Base-by-base conservation (phyloP, 2,113 vertebrate genomes). In the Anhinga rufa region DNA sequence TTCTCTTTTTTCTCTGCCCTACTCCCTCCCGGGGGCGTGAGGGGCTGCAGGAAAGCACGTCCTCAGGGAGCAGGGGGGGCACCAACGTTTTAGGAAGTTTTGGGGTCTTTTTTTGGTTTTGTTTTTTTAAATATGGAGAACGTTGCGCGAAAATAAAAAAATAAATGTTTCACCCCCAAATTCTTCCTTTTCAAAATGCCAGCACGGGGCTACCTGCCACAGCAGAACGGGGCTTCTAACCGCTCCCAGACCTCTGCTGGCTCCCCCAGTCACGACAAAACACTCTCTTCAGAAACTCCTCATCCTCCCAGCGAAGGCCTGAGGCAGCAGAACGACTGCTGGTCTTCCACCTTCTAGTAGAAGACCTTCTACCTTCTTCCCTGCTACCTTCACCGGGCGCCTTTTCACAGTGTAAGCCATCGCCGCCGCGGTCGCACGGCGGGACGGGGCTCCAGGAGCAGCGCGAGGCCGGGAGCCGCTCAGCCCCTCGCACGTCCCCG, bases 341-440 rank as follows among this genome's bases (percentile, higher is more conserved):
- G n/a, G n/a, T n/a, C n/a, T n/a, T n/a, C n/a, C n/a, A n/a, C n/a
- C n/a, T n/a, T n/a, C n/a, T n/a, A n/a, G n/a, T n/a, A n/a, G n/a
- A n/a, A n/a, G n/a, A n/a, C n/a, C n/a, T n/a, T n/a, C n/a, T n/a
- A n/a, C 16, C 38, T 22, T 46, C 29, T 26, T 16, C 15, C 34
- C 17, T 48, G 34, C 28, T 17, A 9, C 26, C 34, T 9, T 34
- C 66, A 7, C 48, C 34, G 12, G 22, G 18, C 0, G 6, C 76
- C 20, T 16, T 29, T 5, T 6, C 12, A 2, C 48, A 18, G 34
- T 3, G 0, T 4, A 20, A 18, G 57, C 8, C 0, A 5, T 4
- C 3, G 5, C 4, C 1, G 5, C 60, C 22, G 72, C 60, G 14
- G 13, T 8, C 2, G 7, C 38, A 8, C 16, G 5, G 72, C 25